Evolutionary conservation across 2,888 invertebrate genomes (phyloP), one percentile per base, ranked within the genome.

Genomic region (Lasioglossum pauxillum): DNA sequence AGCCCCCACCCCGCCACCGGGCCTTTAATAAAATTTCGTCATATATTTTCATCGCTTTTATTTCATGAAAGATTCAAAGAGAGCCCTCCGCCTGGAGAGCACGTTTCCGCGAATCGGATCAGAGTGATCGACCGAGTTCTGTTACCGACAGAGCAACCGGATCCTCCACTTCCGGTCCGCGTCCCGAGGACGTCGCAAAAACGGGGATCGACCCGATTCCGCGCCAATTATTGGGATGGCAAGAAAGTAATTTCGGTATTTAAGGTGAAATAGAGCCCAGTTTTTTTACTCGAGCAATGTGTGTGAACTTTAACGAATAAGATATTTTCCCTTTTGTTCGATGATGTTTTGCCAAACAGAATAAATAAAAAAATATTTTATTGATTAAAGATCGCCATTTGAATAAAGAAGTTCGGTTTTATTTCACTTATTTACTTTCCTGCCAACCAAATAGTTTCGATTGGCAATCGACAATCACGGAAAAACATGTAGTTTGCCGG

Each of bases 1-100:
- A 76, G 23, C 74, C 74, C 64, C 8, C 23, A 2, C 16, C 10
- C 27, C 23, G 5, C 67, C 10, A 14, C 72, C 3, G 19, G 23
- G 35, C 53, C 74, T 85, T 79, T 79, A 82, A 86, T 82, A 82
- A 74, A 76, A 73, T 38, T 64, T 46, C 35, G 23, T 23, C 69
- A 38, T 46, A 46, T 67, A 77, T 72, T 38, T 8, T 16, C 16
- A n/a, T 53, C 31, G 44, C 31, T 27, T 74, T 35, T 57, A 31
- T 27, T 77, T 41, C 73, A 46, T 35, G 27, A 60, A 64, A 71
- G 7, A 44, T 49, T 8, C 69, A 69, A 69, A 10, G 19, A 7
- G 31, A 16, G 16, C 35, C 35, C 35, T 2, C 27, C 60, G 7
- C 2, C 19, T 1, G 16, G 31, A 64, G 5, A 64, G 5, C 7